These are phyloP conservation scores for Mya arenaria DNA, from an alignment of 1,140 invertebrate genomes.

Conservation along the genomic window DNA sequence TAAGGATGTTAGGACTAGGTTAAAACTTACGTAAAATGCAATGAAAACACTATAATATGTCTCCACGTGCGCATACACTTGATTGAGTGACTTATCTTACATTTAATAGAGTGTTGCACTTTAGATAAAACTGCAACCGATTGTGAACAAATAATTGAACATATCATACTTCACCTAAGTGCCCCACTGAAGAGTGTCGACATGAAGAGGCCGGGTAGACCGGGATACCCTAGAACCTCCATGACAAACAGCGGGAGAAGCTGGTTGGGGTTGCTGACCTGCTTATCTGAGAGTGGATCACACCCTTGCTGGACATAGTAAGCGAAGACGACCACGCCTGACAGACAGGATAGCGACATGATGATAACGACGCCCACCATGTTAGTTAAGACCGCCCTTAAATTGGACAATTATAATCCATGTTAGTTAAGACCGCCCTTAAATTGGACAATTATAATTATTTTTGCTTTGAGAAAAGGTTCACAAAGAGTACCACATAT, in stretches of 20 bases:
- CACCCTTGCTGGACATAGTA: slow-evolving; percentile 76
- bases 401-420: too few species aligned
- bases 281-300: slow-evolving; percentile 71
- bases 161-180: slow-evolving; percentile 63
- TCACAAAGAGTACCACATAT: too few species aligned
- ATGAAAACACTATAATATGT: too few species aligned
- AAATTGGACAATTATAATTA: too few species aligned
- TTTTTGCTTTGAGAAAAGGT: too few species aligned
- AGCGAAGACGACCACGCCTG: slow-evolving; percentile 86
- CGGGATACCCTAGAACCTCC: slow-evolving; percentile 74
- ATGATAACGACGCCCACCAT: slow-evolving; percentile 84
- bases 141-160: not conserved
- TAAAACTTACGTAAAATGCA: too few species aligned
- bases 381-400: too few species aligned
- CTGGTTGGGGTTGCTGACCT: slow-evolving; percentile 76
- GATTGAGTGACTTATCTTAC: not conserved
- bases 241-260: slow-evolving; percentile 75
- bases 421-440: too few species aligned
- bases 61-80: not conserved
- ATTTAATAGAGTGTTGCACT: not conserved
- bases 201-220: slow-evolving; percentile 79
- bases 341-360: slow-evolving; percentile 88
- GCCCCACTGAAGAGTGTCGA: slow-evolving; percentile 79
- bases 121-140: not conserved
- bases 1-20: too few species aligned